A percentile compares a stretch with the other conserved stretches of the same genome.
phyloP scores from a whole-genome alignment of 2,113 vertebrate genomes.

The Bungarus multicinctus region DNA sequence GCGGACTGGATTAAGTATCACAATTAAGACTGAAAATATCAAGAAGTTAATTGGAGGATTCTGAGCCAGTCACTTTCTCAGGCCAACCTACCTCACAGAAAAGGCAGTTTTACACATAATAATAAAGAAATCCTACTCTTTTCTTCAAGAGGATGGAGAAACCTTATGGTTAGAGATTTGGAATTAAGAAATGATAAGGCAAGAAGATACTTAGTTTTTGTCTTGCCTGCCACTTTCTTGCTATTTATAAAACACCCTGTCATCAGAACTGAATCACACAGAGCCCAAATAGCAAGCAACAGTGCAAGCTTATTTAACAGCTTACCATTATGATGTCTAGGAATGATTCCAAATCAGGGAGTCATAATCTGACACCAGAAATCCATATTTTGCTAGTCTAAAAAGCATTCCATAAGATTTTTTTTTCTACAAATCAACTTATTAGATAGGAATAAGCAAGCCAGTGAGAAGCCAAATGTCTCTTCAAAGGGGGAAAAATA shows the following conservation, averaged over 20 bases:
- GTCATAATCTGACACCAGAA: slow-evolving; percentile 74
- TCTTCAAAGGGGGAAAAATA: background rate
- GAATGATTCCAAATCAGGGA: slow-evolving; percentile 79
- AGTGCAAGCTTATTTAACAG: slow-evolving; percentile 3
- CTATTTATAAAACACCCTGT: background rate
- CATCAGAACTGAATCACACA: background rate
- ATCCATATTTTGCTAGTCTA: background rate
- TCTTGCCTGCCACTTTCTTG: background rate
- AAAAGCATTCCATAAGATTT: background rate
- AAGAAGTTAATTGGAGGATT: background rate
- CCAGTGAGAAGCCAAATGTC: background rate
- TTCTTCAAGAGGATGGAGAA: background rate
- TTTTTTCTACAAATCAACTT: background rate
- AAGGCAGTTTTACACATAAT: background rate
- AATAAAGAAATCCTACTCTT: background rate
- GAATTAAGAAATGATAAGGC: background rate
- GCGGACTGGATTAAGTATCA: background rate
- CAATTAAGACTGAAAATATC: background rate
- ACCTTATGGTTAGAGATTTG: no score
- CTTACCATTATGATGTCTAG: slow-evolving; percentile 82
- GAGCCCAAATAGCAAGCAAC: background rate
- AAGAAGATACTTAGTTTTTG: background rate
- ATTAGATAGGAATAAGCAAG: background rate
- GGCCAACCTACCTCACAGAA: background rate
- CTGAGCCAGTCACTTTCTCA: background rate